A percentile compares a stretch with the other conserved stretches of the same genome.
Conservation (phyloP, 1,140 invertebrate genomes). For the Microplitis mediator region DNA sequence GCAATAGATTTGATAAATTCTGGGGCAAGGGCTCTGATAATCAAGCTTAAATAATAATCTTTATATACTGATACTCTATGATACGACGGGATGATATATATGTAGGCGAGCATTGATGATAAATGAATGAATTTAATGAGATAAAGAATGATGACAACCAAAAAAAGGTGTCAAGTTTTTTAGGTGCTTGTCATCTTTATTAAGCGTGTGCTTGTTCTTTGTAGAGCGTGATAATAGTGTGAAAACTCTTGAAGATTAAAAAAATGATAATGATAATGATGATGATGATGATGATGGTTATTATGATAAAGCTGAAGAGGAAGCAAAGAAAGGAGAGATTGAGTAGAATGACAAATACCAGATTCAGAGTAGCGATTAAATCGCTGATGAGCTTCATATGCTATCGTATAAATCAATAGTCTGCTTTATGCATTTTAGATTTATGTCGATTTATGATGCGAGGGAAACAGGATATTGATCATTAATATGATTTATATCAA, state of each 20-base stretch:
- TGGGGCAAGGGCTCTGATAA: constrained; percentile 70
- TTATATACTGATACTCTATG: neutral
- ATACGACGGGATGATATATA: neutral
- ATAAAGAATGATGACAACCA: neutral
- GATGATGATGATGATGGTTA: neutral
- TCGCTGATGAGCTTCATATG: constrained; percentile 5
- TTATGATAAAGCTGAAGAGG: neutral
- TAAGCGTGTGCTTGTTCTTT: constrained; percentile 38
- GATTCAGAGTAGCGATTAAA: constrained; percentile 2
- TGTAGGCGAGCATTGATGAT: neutral
- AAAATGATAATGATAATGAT: neutral
- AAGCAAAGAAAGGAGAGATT: constrained; percentile 4
- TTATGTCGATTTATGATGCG: constrained; percentile 26
- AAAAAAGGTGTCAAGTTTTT: constrained; percentile 5
- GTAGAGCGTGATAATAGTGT: constrained; percentile 29
- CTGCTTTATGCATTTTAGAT: constrained; percentile 47
- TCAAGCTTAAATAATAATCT: constrained; percentile 39
- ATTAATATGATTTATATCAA: neutral
- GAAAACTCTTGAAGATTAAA: constrained; percentile 4
- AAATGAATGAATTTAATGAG: neutral
- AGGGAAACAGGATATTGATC: constrained; percentile 6
- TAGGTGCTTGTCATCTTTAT: constrained; percentile 35
- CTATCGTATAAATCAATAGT: constrained; percentile 29
- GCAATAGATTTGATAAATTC: constrained; percentile 84
- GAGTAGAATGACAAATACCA: constrained; percentile 10